phyloP scores from a whole-genome alignment of 92 coral and sea anemone species.

The Actinernus sp. region DNA sequence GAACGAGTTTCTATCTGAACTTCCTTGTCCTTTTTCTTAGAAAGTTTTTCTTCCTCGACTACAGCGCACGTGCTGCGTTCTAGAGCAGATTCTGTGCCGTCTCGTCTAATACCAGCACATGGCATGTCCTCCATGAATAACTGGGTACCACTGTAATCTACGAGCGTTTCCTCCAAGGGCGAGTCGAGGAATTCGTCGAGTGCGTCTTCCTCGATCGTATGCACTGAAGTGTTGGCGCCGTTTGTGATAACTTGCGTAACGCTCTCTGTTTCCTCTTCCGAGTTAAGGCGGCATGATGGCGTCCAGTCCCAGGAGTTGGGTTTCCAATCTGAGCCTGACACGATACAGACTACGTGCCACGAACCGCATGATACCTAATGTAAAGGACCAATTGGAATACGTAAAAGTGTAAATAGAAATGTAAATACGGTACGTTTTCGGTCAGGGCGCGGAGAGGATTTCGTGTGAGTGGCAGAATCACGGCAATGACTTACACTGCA shows the following conservation, averaged over 20 bases:
- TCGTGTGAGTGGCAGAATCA: too few relatives aligned
- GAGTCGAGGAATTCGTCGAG: background rate
- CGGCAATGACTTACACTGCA: too few relatives aligned
- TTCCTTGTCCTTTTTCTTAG: too few relatives aligned
- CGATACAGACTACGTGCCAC: constrained; percentile 93
- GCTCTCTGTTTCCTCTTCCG: too few relatives aligned
- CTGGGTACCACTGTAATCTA: background rate
- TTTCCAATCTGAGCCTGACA: constrained; percentile 23
- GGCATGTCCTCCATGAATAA: background rate
- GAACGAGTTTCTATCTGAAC: too few relatives aligned
- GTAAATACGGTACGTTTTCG: too few relatives aligned
- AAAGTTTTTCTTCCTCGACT: background rate
- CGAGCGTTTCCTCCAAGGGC: background rate
- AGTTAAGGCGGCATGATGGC: too few relatives aligned
- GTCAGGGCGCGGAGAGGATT: too few relatives aligned
- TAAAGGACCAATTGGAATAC: background rate
- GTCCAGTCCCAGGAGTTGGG: too few relatives aligned
- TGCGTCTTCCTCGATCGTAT: background rate
- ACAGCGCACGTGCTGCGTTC: background rate
- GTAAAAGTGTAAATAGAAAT: background rate
- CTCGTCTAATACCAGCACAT: too few relatives aligned
- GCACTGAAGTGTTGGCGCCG: too few relatives aligned
- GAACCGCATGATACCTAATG: constrained; percentile 93
- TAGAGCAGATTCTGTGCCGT: background rate
- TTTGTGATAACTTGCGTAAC: too few relatives aligned